Evolutionary conservation across 2,113 vertebrate genomes (phyloP), one percentile per base, ranked within the genome.

Genomic region (Neolamprologus caudopunctatus): DNA sequence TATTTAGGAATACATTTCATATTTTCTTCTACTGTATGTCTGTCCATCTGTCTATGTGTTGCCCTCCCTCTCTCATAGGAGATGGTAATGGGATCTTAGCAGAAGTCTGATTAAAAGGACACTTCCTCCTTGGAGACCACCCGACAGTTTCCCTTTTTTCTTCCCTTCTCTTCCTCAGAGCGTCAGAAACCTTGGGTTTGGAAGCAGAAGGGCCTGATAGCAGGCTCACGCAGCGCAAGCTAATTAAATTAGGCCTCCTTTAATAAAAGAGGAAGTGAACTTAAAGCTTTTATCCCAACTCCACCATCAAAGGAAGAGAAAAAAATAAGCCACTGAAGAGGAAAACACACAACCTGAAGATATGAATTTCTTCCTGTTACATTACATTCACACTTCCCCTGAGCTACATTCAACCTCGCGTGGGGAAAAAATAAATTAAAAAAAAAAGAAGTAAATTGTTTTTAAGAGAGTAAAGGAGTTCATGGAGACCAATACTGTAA

Each of bases 231-330:
- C 94, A 78, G 90, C 8, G 92, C 89, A 90, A 86, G 94, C 96
- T 96, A 96, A 97, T 97, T 97, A 96, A 97, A 97, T 96, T 96
- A 97, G 94, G 91, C 94, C 90, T 95, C 84, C 92, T 94, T 96
- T 96, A 95, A 96, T 96, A 96, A 96, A 96, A 95, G 92, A 95
- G 93, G 94, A 96, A 95, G 95, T 92, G 92, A 95, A 93, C 90
- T 89, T 90, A 94, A 94, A 55, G 91, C 95, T 95, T 96, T 95
- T 95, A 96, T 97, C 95, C 94, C 87, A 88, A 91, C 90, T 94
- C 88, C 24, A 83, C 90, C 95, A 96, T 96, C 95, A 97, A 97
- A 97, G 96, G 93, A 87, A 82, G 63, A 87, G 63, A 35, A 55
- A 87, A 90, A 90, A 92, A 92, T 75, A 90, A 90, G 85, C 82